Percentiles rank a stretch among this genome's conserved stretches.
Evolutionary conservation across 2,888 invertebrate genomes (phyloP).

Genomic region (Itoplectis maculator): DNA sequence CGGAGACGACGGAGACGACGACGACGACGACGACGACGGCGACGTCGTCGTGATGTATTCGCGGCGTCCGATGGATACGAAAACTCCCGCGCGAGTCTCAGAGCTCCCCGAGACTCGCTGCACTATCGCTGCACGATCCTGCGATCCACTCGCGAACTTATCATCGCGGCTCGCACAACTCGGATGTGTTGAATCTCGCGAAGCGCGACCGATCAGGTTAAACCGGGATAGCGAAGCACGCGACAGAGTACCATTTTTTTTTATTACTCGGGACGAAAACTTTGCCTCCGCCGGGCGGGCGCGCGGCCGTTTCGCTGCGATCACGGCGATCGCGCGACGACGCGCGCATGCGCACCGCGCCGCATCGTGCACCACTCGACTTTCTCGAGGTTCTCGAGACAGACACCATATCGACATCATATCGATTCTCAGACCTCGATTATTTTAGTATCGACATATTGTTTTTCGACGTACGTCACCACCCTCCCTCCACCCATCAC

Average conservation of each 20-base stretch:
- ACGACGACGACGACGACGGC: slow-evolving; percentile 20
- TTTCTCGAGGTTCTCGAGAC: too few relatives aligned
- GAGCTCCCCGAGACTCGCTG: slow-evolving; percentile 25
- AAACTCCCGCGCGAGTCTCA: slow-evolving; percentile 30
- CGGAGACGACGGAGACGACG: slow-evolving; percentile 25
- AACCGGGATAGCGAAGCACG: slow-evolving; percentile 74
- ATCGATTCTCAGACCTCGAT: too few relatives aligned
- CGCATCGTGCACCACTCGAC: background rate
- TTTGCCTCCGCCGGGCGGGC: slow-evolving; percentile 44
- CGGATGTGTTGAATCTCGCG: slow-evolving; percentile 51
- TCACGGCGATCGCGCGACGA: slow-evolving; percentile 14
- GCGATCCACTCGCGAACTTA: background rate
- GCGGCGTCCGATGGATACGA: slow-evolving; percentile 8
- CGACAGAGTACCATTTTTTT: slow-evolving; percentile 75
- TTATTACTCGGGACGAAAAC: slow-evolving; percentile 31
- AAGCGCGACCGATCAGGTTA: slow-evolving; percentile 73
- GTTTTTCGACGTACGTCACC: too few relatives aligned
- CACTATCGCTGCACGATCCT: slow-evolving; percentile 21
- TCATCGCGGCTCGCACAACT: slow-evolving; percentile 4
- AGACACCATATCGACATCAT: too few relatives aligned
- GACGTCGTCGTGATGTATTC: slow-evolving; percentile 15
- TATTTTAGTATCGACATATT: too few relatives aligned
- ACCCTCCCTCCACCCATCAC: too few relatives aligned
- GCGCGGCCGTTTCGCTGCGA: background rate
- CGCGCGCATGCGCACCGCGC: slow-evolving; percentile 6